Evolutionary conservation across 2,797 vertebrate species (phyloP), one percentile per base, ranked within the genome.

Genomic region (Odontamblyopus lacepedii): DNA sequence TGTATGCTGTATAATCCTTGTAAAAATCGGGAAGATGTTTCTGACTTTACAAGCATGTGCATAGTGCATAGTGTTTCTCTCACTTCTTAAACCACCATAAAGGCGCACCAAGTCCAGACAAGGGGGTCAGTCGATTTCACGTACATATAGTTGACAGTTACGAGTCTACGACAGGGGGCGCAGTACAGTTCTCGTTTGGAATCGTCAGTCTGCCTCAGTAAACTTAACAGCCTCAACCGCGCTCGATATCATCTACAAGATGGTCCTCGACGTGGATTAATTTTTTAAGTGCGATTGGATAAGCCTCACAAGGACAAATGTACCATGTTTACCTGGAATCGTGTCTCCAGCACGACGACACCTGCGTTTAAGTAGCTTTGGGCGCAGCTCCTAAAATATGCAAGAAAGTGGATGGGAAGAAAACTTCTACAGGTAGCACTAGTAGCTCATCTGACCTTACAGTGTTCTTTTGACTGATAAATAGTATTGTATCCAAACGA

Each of bases 121-220:
- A 65, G 26, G 44, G 44, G 19, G 63, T 7, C 26, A 51, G 41
- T 66, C 12, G 63, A 15, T 60, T 15, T 26, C 30, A 27, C 19
- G 30, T 8, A 13, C 16, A 30, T 35, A 23, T 19, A 44, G 41
- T 2, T 2, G 41, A 13, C 44, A 48, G 44, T 48, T 44, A 3
- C 11, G 13, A 15, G 44, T 48, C 44, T 48, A 72, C 82, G 55
- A 66, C 75, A 86, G 87, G 81, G 89, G 88, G 86, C 85, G 91
- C 89, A 82, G 76, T 76, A 67, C 83, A 81, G 71, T 13, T 23
- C 4, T 1, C 69, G 29, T 74, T 70, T 55, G 8, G 55, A 57
- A 2, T 55, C 19, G n/a, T 23, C 19, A n/a, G 53, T 55, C 8
- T 23, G 53, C 19, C 53, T 55, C 53, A 55, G 53, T 82, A 70